Conservation (phyloP, 2,113 vertebrate genomes). For the Phainopepla nitens region DNA sequence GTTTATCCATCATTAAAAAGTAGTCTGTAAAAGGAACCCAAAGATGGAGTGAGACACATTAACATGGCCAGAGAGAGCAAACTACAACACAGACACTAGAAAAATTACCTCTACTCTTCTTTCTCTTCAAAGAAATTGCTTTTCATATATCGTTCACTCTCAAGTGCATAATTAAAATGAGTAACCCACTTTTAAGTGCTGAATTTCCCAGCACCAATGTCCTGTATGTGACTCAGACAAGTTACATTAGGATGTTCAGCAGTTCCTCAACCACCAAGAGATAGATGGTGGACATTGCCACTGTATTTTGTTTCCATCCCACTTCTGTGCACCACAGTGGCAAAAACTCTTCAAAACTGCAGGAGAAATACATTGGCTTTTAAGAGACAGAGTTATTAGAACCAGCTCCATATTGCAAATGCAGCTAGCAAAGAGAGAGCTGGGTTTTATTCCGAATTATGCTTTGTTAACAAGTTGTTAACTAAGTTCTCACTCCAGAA, state of each 20-base stretch:
- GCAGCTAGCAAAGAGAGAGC: constrained; percentile 26
- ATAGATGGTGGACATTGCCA: neutral
- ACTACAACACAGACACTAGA: neutral
- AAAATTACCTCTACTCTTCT: neutral
- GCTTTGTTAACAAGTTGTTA: constrained; percentile 70
- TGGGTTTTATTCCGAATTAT: constrained; percentile 62
- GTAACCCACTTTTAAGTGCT: neutral
- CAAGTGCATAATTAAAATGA: neutral
- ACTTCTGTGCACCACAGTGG: neutral
- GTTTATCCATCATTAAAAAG: neutral
- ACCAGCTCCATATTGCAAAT: constrained; percentile 29
- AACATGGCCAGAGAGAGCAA: neutral
- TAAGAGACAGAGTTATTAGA: constrained; percentile 25
- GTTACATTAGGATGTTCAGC: neutral
- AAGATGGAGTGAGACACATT: neutral
- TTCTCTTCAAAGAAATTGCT: neutral
- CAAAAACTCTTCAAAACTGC: neutral
- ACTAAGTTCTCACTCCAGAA: constrained; percentile 68
- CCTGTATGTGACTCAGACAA: neutral
- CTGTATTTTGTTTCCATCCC: neutral
- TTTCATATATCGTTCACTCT: neutral
- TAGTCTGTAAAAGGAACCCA: neutral
- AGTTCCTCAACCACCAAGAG: neutral
- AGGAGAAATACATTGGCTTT: neutral
- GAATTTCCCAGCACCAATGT: neutral